Percentiles rank a stretch among this genome's conserved stretches.
Evolutionary conservation across 1,140 invertebrate genomes (phyloP).

Genomic region (Zaprionus taronus): DNA sequence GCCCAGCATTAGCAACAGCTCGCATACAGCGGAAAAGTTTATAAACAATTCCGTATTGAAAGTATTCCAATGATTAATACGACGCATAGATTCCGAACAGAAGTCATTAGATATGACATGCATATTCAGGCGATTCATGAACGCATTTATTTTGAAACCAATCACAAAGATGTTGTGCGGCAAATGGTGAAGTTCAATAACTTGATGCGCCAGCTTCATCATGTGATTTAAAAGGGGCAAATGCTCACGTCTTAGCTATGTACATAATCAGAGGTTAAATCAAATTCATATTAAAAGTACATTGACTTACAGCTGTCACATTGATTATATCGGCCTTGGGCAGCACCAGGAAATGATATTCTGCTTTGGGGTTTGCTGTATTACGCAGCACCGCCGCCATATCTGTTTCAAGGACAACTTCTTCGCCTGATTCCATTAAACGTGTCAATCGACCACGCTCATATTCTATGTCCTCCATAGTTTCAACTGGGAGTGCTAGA

Average conservation of each 20-base stretch:
- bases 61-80: conserved; percentile 55
- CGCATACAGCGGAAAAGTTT: conserved; percentile 39
- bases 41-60: conserved; percentile 66
- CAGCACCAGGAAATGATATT: conserved; percentile 58
- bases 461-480: conserved; percentile 2
- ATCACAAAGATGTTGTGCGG: conserved; percentile 46
- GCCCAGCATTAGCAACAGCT: conserved; percentile 27
- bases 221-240: conserved; percentile 62
- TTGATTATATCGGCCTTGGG: conserved; percentile 50
- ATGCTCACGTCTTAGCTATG: conserved; percentile 50
- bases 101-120: conserved; percentile 68
- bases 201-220: conserved; percentile 57
- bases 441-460: conserved; percentile 29
- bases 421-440: conserved; percentile 31
- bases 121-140: conserved; percentile 64
- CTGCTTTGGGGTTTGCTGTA: conserved; percentile 42
- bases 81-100: conserved; percentile 43
- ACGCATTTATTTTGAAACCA: conserved; percentile 60
- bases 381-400: conserved; percentile 54
- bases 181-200: conserved; percentile 50
- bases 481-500: background rate
- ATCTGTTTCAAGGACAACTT: conserved; percentile 57
- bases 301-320: conserved; percentile 45
- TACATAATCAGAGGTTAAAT: background rate
- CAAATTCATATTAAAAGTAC: background rate